Percentiles rank a stretch among this genome's conserved stretches.
Conservation (phyloP, 2,888 invertebrate genomes). For the Mycogona germanica region DNA sequence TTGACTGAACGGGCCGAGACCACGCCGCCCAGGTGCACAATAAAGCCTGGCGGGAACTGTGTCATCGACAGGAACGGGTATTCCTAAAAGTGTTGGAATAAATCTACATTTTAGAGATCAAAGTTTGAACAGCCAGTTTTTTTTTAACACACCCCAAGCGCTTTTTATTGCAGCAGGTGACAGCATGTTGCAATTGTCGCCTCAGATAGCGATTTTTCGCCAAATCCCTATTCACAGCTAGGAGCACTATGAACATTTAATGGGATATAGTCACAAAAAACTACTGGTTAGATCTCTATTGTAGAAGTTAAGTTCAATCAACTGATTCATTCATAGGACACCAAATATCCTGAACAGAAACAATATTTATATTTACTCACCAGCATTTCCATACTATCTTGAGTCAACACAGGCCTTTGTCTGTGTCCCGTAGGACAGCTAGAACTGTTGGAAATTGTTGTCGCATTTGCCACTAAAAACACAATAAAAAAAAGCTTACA, state of each 20-base stretch:
- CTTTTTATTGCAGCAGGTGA: too few relatives aligned
- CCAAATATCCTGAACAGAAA: background rate
- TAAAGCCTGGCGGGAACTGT: constrained; percentile 77
- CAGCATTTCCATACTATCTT: constrained; percentile 58
- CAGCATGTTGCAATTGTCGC: too few relatives aligned
- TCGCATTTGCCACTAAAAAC: constrained; percentile 26
- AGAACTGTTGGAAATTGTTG: constrained; percentile 23
- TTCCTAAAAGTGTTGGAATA: constrained; percentile 44
- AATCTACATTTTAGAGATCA: background rate
- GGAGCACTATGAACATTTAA: too few relatives aligned
- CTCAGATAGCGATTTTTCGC: too few relatives aligned
- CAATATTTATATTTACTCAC: too few relatives aligned
- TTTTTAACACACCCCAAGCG: too few relatives aligned
- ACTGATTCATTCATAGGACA: background rate
- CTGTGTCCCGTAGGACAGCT: background rate
- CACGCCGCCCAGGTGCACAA: constrained; percentile 73
- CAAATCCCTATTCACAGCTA: too few relatives aligned
- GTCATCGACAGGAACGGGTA: constrained; percentile 91
- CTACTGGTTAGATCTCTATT: constrained; percentile 5
- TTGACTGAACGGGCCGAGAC: constrained; percentile 76
- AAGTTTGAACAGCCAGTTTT: too few relatives aligned
- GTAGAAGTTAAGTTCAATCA: background rate
- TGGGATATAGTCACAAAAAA: too few relatives aligned
- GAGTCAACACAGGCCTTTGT: constrained; percentile 24
- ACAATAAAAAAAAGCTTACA: too few relatives aligned